Evolutionary conservation across 2,113 vertebrate species (phyloP).

Genomic region (Scolopax mira): DNA sequence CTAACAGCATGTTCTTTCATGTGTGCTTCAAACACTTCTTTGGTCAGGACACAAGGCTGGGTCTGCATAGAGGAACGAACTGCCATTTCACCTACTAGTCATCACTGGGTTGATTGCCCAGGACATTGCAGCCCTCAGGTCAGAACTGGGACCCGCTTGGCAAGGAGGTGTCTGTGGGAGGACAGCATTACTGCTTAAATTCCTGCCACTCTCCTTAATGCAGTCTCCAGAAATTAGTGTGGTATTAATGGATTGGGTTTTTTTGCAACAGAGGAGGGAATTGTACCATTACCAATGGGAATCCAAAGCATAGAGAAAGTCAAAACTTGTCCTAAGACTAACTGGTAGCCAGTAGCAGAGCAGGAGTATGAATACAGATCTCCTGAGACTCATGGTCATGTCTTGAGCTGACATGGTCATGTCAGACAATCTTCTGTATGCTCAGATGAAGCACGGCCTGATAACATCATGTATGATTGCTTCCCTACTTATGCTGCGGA

Average conservation of each 20-base stretch:
- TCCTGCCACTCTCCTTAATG: background rate
- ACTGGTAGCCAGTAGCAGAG: background rate
- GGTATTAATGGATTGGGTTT: background rate
- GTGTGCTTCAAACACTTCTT: background rate
- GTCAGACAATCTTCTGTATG: background rate
- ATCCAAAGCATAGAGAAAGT: background rate
- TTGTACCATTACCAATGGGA: background rate
- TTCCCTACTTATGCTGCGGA: background rate
- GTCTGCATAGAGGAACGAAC: background rate
- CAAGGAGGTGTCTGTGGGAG: background rate
- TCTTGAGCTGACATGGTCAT: too few relatives aligned
- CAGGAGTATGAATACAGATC: background rate
- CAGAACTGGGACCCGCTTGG: background rate
- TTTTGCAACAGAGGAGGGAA: background rate
- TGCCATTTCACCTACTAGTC: background rate
- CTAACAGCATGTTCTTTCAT: background rate
- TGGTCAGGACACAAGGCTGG: accelerated
- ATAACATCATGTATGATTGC: background rate
- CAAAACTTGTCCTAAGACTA: background rate
- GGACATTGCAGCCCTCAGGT: background rate
- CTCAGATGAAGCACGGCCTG: background rate
- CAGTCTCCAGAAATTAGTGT: background rate
- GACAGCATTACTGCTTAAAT: background rate
- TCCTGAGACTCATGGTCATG: background rate
- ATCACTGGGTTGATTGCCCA: accelerated